Percentiles rank a stretch among this genome's conserved stretches.
Evolutionary conservation across 2,113 vertebrate species (phyloP).

Genomic region (Probosciger aterrimus): DNA sequence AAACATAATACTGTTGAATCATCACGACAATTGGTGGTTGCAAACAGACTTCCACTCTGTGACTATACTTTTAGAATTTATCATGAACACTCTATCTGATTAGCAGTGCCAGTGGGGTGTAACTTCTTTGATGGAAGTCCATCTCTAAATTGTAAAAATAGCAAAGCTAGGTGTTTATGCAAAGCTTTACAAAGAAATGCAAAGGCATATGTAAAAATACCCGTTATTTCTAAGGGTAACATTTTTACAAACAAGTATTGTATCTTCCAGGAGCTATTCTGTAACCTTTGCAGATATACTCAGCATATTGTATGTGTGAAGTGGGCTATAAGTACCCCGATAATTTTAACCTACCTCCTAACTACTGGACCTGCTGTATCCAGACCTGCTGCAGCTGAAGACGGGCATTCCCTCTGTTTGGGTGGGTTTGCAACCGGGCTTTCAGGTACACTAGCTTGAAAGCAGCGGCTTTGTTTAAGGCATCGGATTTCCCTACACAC

Average conservation of each 20-base stretch:
- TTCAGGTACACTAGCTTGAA: background rate
- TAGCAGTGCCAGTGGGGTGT: background rate
- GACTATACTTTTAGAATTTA: background rate
- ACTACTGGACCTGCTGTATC: too few species aligned
- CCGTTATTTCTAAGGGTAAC: background rate
- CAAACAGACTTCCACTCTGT: background rate
- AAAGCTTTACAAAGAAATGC: background rate
- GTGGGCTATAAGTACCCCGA: background rate
- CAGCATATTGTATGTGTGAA: background rate
- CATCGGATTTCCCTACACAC: too few species aligned
- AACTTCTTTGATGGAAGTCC: background rate
- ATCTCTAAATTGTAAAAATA: background rate
- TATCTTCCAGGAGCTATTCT: background rate
- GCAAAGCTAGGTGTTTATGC: background rate
- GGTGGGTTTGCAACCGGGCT: fast-evolving
- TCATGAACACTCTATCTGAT: background rate
- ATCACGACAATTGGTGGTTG: background rate
- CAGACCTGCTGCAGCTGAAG: background rate
- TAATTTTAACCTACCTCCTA: background rate
- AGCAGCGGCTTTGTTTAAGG: background rate
- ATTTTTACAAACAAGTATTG: background rate
- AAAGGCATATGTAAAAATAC: background rate
- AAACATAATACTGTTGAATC: background rate
- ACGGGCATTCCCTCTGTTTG: fast-evolving
- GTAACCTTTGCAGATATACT: background rate